phyloP scores from a whole-genome alignment of 2,113 vertebrate genomes.

The Phoxinus phoxinus region DNA sequence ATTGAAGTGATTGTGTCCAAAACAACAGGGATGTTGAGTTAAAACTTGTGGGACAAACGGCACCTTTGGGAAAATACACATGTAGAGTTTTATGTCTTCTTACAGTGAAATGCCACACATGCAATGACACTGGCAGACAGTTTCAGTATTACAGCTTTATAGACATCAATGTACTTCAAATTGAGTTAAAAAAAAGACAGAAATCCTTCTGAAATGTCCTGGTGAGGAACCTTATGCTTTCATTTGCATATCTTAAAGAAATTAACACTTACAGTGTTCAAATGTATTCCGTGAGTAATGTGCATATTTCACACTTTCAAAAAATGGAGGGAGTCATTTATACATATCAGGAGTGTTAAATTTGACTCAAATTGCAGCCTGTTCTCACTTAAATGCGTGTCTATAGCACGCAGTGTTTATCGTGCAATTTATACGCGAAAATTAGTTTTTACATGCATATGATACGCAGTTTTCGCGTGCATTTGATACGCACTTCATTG shows the following conservation, averaged over 20 bases:
- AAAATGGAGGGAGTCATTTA: too few relatives aligned
- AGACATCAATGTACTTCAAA: background rate
- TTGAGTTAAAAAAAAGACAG: background rate
- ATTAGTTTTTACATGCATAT: too few relatives aligned
- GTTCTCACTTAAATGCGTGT: too few relatives aligned
- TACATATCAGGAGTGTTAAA: too few relatives aligned
- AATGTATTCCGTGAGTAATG: too few relatives aligned
- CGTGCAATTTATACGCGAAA: too few relatives aligned
- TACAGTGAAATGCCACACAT: background rate
- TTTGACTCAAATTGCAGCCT: too few relatives aligned
- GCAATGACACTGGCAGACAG: background rate
- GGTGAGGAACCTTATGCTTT: background rate
- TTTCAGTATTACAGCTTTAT: background rate
- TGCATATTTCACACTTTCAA: too few relatives aligned
- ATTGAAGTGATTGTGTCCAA: background rate
- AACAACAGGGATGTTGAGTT: background rate
- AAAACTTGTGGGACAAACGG: background rate
- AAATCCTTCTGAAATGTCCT: background rate
- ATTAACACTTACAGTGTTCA: too few relatives aligned
- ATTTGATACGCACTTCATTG: too few relatives aligned
- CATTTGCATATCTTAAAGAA: background rate
- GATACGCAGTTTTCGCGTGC: too few relatives aligned
- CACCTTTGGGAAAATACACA: background rate
- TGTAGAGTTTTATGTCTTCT: background rate
- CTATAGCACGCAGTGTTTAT: too few relatives aligned